Evolutionary conservation across 2,113 vertebrate genomes (phyloP), one percentile per base, ranked within the genome.

Genomic region (Istiophorus platypterus): DNA sequence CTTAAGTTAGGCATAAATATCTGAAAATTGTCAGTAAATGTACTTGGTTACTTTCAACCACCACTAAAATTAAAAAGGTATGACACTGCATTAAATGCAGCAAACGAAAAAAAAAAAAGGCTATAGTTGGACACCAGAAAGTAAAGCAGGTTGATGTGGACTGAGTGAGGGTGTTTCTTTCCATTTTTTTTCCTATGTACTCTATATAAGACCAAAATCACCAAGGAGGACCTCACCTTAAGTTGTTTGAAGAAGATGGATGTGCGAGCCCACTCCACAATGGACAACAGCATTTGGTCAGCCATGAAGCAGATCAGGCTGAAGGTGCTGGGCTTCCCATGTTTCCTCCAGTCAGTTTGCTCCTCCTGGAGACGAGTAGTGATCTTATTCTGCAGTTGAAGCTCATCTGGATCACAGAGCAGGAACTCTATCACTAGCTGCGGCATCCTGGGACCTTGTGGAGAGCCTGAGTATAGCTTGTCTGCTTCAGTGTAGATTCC

Each of bases 191-290:
- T 11, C 27, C 10, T 18, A 6, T 61, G 56, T 34, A 34, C 31
- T 34, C 31, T 29, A n/a, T 27, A 26, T 47, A 12, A 61, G 49
- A 29, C 1, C 49, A 26, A 9, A 68, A n/a, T n/a, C 20, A 31
- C 1, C 10, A 49, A 27, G 31, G 1, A 1, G 10, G 39, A 29
- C 27, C 91, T 92, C 90, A 98, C 98, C 96, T 97, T 96, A 34
- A 99, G 94, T 68, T 99, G 97, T 85, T 96, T 97, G 94, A 99
- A 99, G 94, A 97, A 97, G 88, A 97, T 90, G 86, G 96, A 97
- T 63, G 95, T 95, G 64, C 97, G 94, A 0, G 97, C 98, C 98
- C 98, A 99, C 88, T 99, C 97, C 80, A 99, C 97, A 0, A 97
- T 96, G 91, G 95, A 96, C 90, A 98, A 96, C 77, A 99, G 96